Evolutionary conservation across 2,888 invertebrate species (phyloP).

Genomic region (Tholera decimalis): DNA sequence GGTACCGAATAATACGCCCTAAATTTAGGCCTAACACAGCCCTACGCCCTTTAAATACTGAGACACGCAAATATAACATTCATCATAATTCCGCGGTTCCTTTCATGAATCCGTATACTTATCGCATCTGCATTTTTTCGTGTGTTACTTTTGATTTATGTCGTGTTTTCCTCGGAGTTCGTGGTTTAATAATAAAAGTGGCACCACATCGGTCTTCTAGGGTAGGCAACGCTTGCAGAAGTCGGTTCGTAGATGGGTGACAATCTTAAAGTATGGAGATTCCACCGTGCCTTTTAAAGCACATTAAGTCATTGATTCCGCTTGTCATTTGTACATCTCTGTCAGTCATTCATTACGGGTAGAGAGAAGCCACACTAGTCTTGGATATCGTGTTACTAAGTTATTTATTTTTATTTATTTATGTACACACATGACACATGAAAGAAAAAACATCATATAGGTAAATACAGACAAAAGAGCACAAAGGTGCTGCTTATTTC

Average conservation of each 20-base stretch:
- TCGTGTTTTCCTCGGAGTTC: slow-evolving; percentile 14
- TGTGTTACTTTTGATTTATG: slow-evolving; percentile 49
- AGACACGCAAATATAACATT: slow-evolving; percentile 70
- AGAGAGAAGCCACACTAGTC: no score
- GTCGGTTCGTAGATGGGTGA: not conserved
- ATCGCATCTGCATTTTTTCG: slow-evolving; percentile 64
- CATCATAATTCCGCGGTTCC: slow-evolving; percentile 67
- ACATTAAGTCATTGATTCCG: no score
- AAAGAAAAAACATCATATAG: no score
- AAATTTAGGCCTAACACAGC: slow-evolving; percentile 21
- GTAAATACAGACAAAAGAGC: no score
- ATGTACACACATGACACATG: no score
- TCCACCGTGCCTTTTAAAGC: not conserved
- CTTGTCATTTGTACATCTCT: no score
- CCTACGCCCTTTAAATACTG: slow-evolving; percentile 27
- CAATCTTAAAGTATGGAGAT: not conserved
- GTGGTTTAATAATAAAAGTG: not conserved
- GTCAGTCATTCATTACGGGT: no score
- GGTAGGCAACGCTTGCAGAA: not conserved
- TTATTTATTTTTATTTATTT: no score
- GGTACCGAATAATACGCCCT: not conserved
- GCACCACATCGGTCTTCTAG: not conserved
- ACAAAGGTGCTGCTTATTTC: no score
- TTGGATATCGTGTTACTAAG: no score
- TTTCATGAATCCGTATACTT: slow-evolving; percentile 62